Evolutionary conservation across 2,113 vertebrate species (phyloP), one percentile per base, ranked within the genome.

Genomic region (Sardina pilchardus): DNA sequence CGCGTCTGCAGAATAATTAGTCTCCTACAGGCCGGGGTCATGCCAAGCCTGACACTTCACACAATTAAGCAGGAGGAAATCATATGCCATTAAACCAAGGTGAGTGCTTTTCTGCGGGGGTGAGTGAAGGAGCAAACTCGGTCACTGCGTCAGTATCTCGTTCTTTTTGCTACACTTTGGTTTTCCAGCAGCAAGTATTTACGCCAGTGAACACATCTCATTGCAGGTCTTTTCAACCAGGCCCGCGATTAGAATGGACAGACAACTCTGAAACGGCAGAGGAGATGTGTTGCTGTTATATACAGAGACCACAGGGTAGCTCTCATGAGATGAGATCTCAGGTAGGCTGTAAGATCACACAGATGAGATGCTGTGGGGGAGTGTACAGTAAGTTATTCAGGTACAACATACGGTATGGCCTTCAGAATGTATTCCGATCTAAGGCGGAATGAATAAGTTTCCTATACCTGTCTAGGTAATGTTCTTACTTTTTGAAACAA

Each of bases 21-120:
- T 16, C 71, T 78, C 10, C 30, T 36, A 78, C 14, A 78, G 12
- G 30, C 71, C 39, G 71, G 39, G 16, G 71, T 34, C 30, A 5
- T 75, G 67, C 67, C 71, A 78, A 34, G 71, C 30, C 12, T 14
- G 14, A 2, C 71, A 78, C 71, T 78, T 78, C 71, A 78, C 30
- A 78, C 71, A 78, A 75, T 78, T 78, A 36, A 78, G 34, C 34
- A 12, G 36, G 71, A 78, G 71, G 71, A 39, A 14, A 78, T 78
- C 71, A 78, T 78, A 78, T 78, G 16, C 30, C 71, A 78, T 78
- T 78, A 78, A 10, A 34, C 71, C 34, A 36, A 78, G 71, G 71
- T 78, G 71, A 78, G 9, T 39, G 4, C 2, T 26, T 71, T 26
- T 30, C n/a, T 71, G 9, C 30, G 19, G 45, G 39, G 45, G 45